These are phyloP conservation scores for Acanthochromis polyacanthus DNA, from an alignment of 2,113 vertebrate species.

Conservation along the genomic window DNA sequence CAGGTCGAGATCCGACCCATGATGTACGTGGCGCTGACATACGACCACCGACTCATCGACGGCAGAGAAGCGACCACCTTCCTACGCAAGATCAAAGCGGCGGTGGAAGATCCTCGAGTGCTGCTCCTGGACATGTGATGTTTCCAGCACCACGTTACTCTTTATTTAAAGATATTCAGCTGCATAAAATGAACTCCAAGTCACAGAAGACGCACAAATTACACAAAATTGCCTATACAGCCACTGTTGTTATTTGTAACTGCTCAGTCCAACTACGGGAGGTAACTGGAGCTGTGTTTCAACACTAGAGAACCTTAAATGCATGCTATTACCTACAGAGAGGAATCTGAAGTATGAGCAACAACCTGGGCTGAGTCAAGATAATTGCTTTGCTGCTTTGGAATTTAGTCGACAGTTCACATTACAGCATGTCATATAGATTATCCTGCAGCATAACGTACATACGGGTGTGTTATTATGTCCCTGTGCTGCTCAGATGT, in stretches of 20 bases:
- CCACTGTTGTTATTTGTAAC: not conserved
- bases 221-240: constrained; percentile 20
- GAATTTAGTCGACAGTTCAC: not conserved
- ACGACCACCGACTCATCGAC: constrained; percentile 94
- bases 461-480: not conserved
- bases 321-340: not conserved
- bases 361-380: not conserved
- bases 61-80: constrained; percentile 97
- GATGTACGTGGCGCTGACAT: constrained; percentile 96
- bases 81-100: constrained; percentile 95
- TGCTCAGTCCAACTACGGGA: not conserved
- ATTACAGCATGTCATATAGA: not conserved
- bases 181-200: constrained; percentile 26
- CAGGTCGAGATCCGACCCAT: constrained; percentile 95
- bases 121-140: constrained; percentile 93
- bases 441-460: not conserved
- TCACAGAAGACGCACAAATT: constrained; percentile 36
- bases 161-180: constrained; percentile 17
- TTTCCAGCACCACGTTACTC: not conserved
- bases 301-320: not conserved
- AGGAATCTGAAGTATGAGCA: not conserved
- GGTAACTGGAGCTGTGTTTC: not conserved
- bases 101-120: constrained; percentile 94
- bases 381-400: not conserved
- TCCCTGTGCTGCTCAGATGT: not conserved